Conservation (phyloP, 35 echinoderm and acorn worm species). For the Stichopus chloronotus region DNA sequence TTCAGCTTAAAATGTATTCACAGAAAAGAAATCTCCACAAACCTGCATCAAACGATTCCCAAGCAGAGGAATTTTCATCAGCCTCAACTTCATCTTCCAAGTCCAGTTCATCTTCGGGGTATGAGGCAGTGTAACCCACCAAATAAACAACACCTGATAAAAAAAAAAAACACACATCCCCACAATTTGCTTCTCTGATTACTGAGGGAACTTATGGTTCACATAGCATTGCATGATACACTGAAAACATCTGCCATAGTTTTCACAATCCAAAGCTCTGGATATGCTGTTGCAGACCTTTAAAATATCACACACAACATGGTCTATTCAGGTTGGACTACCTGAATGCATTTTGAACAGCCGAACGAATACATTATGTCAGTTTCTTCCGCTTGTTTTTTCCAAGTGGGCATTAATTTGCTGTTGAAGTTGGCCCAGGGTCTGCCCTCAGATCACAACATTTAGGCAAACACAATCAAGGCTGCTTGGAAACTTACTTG, state of each 20-base stretch:
- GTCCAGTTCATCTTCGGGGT: constrained; percentile 21
- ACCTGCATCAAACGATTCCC: constrained; percentile 38
- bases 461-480: too few species aligned
- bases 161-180: neutral
- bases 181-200: too few species aligned
- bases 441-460: too few species aligned
- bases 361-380: neutral
- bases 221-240: too few species aligned
- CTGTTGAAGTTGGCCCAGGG: too few species aligned
- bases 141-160: constrained; percentile 49
- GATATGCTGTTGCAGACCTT: too few species aligned
- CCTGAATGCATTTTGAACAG: too few species aligned
- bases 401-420: neutral
- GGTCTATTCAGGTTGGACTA: too few species aligned
- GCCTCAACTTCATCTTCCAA: constrained; percentile 33
- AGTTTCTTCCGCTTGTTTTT: neutral
- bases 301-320: too few species aligned
- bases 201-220: too few species aligned
- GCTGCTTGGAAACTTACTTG: constrained; percentile 35
- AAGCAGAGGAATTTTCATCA: constrained; percentile 7
- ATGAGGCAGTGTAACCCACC: constrained; percentile 49
- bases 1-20: too few species aligned
- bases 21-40: neutral
- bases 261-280: neutral
- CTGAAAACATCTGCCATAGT: too few species aligned